Conservation (phyloP, 2,797 vertebrate genomes). For the Dermochelys coriacea region DNA sequence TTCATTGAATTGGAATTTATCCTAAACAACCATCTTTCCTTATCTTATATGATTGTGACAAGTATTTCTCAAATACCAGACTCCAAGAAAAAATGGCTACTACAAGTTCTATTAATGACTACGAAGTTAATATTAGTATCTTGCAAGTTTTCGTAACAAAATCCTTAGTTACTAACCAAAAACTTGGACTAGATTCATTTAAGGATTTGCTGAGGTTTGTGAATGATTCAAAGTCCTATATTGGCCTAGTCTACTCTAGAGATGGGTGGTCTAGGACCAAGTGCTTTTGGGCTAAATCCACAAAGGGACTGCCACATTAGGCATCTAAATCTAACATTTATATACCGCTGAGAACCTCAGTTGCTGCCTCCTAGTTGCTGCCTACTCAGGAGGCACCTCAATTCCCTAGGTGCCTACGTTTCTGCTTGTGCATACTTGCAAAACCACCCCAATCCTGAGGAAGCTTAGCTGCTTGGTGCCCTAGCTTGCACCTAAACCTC, state of each 20-base stretch:
- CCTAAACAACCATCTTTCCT: conserved; percentile 52
- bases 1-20: conserved; percentile 62
- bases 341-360: not conserved
- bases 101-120: conserved; percentile 7
- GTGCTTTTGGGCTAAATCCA: not conserved
- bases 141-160: not conserved
- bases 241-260: not conserved
- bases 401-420: not conserved
- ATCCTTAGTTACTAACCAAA: not conserved
- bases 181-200: not conserved
- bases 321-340: not conserved
- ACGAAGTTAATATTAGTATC: not conserved
- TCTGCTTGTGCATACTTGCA: not conserved
- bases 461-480: not conserved
- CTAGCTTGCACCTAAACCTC: not conserved
- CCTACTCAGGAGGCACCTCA: not conserved
- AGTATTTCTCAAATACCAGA: conserved; percentile 66
- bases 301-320: not conserved
- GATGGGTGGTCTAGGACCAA: not conserved
- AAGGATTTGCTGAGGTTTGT: not conserved
- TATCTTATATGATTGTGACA: conserved; percentile 62
- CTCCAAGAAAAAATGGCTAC: conserved; percentile 48
- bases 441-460: not conserved
- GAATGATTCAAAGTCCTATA: not conserved
- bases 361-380: not conserved